Base-by-base conservation (phyloP, 2,888 invertebrate species). In the Drosophila subsilvestris region DNA sequence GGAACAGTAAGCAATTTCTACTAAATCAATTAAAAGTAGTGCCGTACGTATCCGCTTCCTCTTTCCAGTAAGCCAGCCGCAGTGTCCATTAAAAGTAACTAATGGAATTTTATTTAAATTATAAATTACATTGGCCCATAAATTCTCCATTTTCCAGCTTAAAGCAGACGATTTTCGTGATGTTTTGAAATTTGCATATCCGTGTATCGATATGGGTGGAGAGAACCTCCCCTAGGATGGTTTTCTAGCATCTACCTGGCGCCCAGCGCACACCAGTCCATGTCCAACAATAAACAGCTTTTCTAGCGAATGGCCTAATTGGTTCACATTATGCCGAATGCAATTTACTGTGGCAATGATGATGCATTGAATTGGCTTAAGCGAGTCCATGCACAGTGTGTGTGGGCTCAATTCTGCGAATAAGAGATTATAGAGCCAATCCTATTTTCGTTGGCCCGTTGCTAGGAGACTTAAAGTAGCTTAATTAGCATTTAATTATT, bases 41-140 rank as follows among this genome's bases (percentile, higher is more conserved):
- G 20, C 50, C 25, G 37, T n/a, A 3, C 37, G 37, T 37, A 37
- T 37, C 37, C 37, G 7, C 14, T 7, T 47, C 3, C 42, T 22
- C 9, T 12, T 17, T 37, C 25, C 47, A 53, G 56, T 57, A 51
- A 49, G 27, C 12, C 48, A 42, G 67, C 86, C 86, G 67, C 83
- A 85, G 63, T 61, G 47, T 85, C 68, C 82, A 85, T 87, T 85
- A 81, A 73, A 73, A 75, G 60, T 73, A 78, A 75, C 69, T 85
- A 83, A 83, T 83, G 88, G 74, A 82, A 86, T 86, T 86, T 83
- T 73, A 83, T 86, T 76, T 61, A 80, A 78, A 82, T 80, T 83
- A 80, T 83, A 82, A 78, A 80, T 78, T 80, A 74, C 75, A 74
- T 81, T 81, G 54, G 22, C 9, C 67, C 60, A 72, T 47, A 66